These are phyloP conservation scores for Trochalopteron elliotii DNA, from an alignment of 2,113 vertebrate species.

Conservation along the genomic window DNA sequence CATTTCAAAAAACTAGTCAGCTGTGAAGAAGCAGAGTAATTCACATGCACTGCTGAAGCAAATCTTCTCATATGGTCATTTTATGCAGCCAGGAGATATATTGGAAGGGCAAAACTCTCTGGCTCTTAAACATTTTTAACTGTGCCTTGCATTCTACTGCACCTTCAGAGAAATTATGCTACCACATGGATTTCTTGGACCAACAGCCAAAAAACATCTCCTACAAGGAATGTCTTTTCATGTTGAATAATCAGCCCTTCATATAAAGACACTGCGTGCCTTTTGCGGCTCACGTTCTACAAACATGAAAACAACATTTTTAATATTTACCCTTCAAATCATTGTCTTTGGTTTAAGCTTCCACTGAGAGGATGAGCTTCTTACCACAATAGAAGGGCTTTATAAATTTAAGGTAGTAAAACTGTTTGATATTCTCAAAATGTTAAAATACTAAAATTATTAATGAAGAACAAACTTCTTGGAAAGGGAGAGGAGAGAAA, in stretches of 20 bases:
- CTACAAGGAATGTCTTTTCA: background rate
- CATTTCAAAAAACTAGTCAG: background rate
- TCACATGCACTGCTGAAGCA: background rate
- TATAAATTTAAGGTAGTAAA: background rate
- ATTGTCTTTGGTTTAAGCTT: background rate
- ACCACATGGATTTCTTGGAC: background rate
- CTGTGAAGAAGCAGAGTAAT: background rate
- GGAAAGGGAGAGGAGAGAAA: background rate
- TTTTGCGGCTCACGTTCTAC: background rate
- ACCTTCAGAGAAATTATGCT: conserved; percentile 2
- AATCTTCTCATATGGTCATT: conserved; percentile 9
- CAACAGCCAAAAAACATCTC: background rate
- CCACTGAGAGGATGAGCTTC: background rate
- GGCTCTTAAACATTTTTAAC: background rate
- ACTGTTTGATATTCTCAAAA: background rate
- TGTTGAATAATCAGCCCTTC: background rate
- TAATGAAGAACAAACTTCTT: background rate
- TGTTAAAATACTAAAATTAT: background rate
- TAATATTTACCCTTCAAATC: conserved; percentile 3
- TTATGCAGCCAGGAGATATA: conserved; percentile 1
- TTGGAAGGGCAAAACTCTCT: conserved; percentile 14
- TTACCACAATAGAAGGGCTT: background rate
- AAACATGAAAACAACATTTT: background rate
- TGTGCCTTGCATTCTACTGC: background rate
- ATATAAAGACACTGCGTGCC: background rate